Percentiles rank a stretch among this genome's conserved stretches.
phyloP scores from a whole-genome alignment of 2,113 vertebrate species.

The Stercorarius parasiticus region DNA sequence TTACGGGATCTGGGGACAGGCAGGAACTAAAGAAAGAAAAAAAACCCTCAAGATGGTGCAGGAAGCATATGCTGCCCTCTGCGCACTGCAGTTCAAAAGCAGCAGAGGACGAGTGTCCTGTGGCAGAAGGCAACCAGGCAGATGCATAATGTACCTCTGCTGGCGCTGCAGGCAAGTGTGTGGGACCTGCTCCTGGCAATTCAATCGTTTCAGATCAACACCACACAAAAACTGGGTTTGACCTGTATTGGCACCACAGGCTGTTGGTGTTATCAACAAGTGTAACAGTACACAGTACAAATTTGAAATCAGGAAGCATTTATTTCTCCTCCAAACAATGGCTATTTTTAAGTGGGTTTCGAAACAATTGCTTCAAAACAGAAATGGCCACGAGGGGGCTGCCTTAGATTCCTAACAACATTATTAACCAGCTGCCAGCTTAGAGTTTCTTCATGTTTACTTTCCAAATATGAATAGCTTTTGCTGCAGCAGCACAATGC shows the following conservation, averaged over 20 bases:
- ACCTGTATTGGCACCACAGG: not conserved
- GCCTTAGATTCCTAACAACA: not conserved
- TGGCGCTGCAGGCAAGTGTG: rapidly evolving
- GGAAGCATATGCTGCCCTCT: not conserved
- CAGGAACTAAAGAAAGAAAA: not conserved
- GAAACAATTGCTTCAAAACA: not conserved
- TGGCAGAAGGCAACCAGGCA: not conserved
- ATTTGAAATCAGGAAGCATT: not conserved
- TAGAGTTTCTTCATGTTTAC: not conserved
- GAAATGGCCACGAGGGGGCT: slow-evolving; percentile 13
- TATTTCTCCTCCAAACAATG: not conserved
- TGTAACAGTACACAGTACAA: not conserved
- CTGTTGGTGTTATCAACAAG: not conserved
- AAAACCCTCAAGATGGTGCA: not conserved
- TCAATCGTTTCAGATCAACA: not conserved
- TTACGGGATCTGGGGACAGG: not conserved
- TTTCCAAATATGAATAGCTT: no score
- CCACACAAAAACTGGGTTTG: not conserved
- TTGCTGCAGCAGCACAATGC: not conserved
- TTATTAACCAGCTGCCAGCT: rapidly evolving
- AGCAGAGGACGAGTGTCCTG: no score
- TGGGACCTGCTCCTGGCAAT: not conserved
- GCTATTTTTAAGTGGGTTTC: not conserved
- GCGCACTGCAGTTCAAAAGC: not conserved
- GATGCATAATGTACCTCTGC: rapidly evolving